Evolutionary conservation across 2,888 invertebrate species (phyloP), one percentile per base, ranked within the genome.

Genomic region (Panopea generosa): DNA sequence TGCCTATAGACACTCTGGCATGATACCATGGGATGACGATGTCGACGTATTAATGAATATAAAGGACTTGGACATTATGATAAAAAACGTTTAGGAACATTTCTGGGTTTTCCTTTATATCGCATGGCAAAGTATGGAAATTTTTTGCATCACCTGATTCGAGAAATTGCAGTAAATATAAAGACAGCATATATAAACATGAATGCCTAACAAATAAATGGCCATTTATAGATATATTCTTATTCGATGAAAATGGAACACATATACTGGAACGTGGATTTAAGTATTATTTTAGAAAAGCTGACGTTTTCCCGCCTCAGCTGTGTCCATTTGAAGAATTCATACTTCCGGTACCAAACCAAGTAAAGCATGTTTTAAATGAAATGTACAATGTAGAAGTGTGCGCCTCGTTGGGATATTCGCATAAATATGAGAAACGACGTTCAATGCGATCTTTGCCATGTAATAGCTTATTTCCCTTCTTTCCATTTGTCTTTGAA

Each of bases 21-120:
- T 84, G 26, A 68, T 85, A 24, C 85, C 85, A 0, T 85, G 85
- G 85, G 85, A 85, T 49, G 85, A 85, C 60, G 85, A 85, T 53
- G 63, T 85, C 26, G 85, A 85, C 33, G 76, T 85, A 9, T 40
- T 84, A 2, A 61, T 85, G 38, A 82, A 79, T 22, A 56, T 18
- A 3, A 73, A 77, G 9, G 68, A 79, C 11, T 71, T 53, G 49
- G n/a, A 20, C 14, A n/a, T 40, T 18, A 26, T 83, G 9, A 43
- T n/a, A 66, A 56, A 16, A 43, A 3, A 26, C 45, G 20, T 47
- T 85, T 16, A 22, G 29, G 33, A 55, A 52, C 45, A 24, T 71
- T 29, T 40, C 66, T 38, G 60, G 49, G 4, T 76, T 70, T 50
- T 27, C n/a, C 7, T 27, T 83, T 22, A 43, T 61, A n/a, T 27